Base-by-base conservation (phyloP, 2,113 vertebrate genomes). In the Psilopogon haemacephalus region DNA sequence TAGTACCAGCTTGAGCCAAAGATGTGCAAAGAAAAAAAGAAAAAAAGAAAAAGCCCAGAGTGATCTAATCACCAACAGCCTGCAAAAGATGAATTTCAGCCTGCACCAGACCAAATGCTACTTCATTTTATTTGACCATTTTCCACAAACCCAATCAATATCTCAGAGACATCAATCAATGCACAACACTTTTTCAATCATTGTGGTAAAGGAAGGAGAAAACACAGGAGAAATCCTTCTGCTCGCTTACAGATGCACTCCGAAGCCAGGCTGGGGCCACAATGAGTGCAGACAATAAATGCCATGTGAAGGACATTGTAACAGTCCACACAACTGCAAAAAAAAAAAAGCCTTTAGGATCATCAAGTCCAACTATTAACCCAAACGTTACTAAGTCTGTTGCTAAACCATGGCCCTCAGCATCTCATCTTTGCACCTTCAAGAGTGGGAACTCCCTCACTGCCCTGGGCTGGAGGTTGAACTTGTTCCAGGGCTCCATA, bases 41-140 rank as follows among this genome's bases (percentile, higher is more conserved):
- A 48, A 48, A 24, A 48, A 82, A 38, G 37, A 28, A 88, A 90
- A 67, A 93, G 44, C 67, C 78, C 52, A 52, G 30, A 6, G 50
- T 32, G 65, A 89, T 80, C 84, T 84, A 69, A 92, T 91, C 76
- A 83, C 54, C 33, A 58, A 84, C 40, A 92, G 33, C 68, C 83
- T 94, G 75, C 74, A 86, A 92, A 74, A 95, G 86, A 95, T 80
- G 40, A 86, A 52, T 94, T 86, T 80, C 79, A 91, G 30, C 16
- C 71, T 84, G 70, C 70, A 90, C 63, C 84, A 79, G 91, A 74
- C 74, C 73, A 84, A 96, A 83, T 14, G 67, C 74, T 70, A 20
- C 85, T 87, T 93, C 80, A 90, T 94, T 94, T 94, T 73, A 77
- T 89, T 84, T 96, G 87, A 85, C 92, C 85, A 72, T 90, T 97